Percentiles rank a stretch among this genome's conserved stretches.
These are phyloP conservation scores for Andrena praecox DNA, from an alignment of 2,888 invertebrate species.

Conservation along the genomic window DNA sequence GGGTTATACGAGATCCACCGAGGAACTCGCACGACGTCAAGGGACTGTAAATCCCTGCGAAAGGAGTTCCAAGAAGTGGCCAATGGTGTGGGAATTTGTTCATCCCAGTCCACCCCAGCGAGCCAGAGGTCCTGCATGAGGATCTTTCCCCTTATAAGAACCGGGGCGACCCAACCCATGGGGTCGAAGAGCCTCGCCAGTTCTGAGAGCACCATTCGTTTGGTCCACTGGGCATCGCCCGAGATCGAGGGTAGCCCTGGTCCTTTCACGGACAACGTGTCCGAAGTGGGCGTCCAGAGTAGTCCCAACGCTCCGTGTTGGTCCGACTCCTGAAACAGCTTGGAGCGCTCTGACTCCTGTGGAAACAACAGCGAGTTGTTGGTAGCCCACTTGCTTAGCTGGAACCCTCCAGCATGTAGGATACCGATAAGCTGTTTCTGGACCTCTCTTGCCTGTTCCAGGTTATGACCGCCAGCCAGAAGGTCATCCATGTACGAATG, in stretches of 20 bases:
- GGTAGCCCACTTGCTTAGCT: neutral
- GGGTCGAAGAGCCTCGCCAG: neutral
- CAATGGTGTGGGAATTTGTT: neutral
- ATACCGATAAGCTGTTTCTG: neutral
- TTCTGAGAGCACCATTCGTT: neutral
- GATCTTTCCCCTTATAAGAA: neutral
- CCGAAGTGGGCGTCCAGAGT: neutral
- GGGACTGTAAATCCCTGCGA: neutral
- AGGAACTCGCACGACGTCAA: neutral
- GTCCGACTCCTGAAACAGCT: neutral
- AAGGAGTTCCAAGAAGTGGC: neutral
- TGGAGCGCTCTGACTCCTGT: neutral
- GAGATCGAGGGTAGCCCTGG: neutral
- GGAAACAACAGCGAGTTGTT: neutral
- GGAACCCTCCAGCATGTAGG: neutral
- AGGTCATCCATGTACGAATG: neutral
- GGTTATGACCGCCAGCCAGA: neutral
- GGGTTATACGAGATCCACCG: neutral
- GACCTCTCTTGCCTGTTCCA: neutral
- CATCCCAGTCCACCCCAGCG: neutral
- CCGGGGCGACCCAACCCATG: neutral
- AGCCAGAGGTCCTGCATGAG: neutral
- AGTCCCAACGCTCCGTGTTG: neutral
- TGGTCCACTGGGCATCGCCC: neutral
- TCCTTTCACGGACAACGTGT: neutral